A percentile compares a stretch with the other conserved stretches of the same genome.
phyloP scores from a whole-genome alignment of 2,888 invertebrate species.

The Stegana nigrithorax region DNA sequence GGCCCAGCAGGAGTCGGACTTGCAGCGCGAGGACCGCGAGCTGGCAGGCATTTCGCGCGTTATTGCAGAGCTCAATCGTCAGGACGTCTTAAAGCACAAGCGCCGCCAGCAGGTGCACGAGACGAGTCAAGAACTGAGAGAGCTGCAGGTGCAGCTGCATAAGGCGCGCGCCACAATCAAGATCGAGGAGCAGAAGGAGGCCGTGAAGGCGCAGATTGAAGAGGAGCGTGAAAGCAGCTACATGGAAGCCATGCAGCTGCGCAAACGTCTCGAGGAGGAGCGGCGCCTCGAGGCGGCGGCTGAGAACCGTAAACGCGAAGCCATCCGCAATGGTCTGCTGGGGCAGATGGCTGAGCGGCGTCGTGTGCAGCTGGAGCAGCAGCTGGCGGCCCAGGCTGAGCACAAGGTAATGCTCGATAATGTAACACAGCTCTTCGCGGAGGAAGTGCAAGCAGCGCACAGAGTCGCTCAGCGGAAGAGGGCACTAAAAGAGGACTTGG shows the following conservation, averaged over 20 bases:
- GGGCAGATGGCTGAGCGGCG: not conserved
- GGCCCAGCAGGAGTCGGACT: not conserved
- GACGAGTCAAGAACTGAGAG: not conserved
- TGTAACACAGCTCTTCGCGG: no score
- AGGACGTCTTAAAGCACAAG: not conserved
- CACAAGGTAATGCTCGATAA: no score
- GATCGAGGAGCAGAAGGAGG: not conserved
- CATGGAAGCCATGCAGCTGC: not conserved
- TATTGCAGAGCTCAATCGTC: not conserved
- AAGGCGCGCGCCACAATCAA: not conserved
- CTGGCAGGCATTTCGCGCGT: not conserved
- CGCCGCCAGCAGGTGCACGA: not conserved
- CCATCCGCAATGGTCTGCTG: no score
- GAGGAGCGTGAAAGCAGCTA: not conserved
- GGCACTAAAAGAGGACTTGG: not conserved
- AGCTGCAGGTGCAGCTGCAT: not conserved
- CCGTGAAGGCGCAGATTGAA: not conserved
- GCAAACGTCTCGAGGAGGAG: not conserved
- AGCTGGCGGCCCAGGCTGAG: no score
- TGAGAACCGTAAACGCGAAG: not conserved
- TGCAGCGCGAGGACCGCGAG: not conserved
- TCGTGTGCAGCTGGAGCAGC: not conserved
- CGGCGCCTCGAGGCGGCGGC: no score
- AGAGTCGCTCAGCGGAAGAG: not conserved
- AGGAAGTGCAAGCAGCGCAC: no score